These are phyloP conservation scores for Tetranychus cinnabarinus DNA, from an alignment of 1,140 invertebrate species.

Conservation along the genomic window DNA sequence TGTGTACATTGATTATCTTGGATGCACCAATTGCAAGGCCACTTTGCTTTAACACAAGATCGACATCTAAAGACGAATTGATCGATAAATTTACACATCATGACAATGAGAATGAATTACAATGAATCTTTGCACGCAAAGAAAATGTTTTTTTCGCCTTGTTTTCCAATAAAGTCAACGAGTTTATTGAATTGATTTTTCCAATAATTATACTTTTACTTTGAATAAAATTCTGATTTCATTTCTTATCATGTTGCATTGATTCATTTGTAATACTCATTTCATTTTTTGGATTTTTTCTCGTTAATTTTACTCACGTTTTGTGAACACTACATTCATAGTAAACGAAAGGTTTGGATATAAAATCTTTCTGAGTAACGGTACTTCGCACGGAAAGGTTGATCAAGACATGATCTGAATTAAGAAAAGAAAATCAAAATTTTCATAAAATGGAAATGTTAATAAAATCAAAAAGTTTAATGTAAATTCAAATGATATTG, in stretches of 20 bases:
- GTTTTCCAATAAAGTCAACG: too few species aligned
- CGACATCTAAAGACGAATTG: conserved; percentile 30
- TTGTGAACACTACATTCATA: conserved; percentile 74
- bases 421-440: too few species aligned
- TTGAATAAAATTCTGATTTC: not conserved
- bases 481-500: too few species aligned
- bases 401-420: conserved; percentile 57
- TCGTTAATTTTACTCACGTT: conserved; percentile 23
- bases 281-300: too few species aligned
- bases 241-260: not conserved
- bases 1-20: conserved; percentile 82
- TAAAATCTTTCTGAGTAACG: conserved; percentile 86
- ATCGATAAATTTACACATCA: not conserved
- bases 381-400: conserved; percentile 73
- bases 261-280: too few species aligned
- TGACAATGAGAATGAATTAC: not conserved
- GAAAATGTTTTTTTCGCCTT: too few species aligned
- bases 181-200: too few species aligned
- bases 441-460: too few species aligned
- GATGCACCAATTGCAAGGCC: conserved; percentile 88
- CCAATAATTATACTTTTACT: too few species aligned
- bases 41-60: conserved; percentile 59
- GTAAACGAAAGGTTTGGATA: conserved; percentile 66
- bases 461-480: too few species aligned
- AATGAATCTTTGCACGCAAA: too few species aligned